Evolutionary conservation across 2,113 vertebrate species (phyloP), one percentile per base, ranked within the genome.

Genomic region (Micromys minutus): DNA sequence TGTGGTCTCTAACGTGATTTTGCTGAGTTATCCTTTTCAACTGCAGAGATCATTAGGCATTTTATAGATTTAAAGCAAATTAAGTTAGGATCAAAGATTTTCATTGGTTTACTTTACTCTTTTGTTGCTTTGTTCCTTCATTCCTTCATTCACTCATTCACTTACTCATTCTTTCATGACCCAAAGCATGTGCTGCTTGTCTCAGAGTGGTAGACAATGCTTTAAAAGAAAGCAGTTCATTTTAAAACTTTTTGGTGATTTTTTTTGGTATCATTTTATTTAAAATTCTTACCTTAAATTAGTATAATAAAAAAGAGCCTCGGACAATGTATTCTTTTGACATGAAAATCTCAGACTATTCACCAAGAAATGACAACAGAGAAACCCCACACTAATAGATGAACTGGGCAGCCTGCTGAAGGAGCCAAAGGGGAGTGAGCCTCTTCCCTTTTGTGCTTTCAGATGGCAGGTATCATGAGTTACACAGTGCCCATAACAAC

Each of bases 381-480:
- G 75, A 95, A 90, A 91, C 39, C 65, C 75, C 5, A 52, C 47
- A 61, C 9, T 85, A 65, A 77, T 80, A 74, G 42, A 89, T 74
- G 61, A 83, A 76, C 69, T n/a, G 80, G 67, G 90, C 34, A 88
- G 87, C 75, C 72, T 92, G 83, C 71, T 71, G 31, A 95, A 89
- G 63, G 45, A 91, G 72, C 47, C 55, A 95, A 92, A 69, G n/a
- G 75, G 91, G 42, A 59, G 21, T 22, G 81, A 91, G 17, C 94
- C 57, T 80, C 57, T 96, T 84, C 61, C 76, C 87, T 89, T 97
- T 90, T 91, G 90, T 95, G 95, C 95, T 96, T 97, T 97, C 90
- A 65, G 57, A 65, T 39, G 57, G 90, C 83, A 90, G 59, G 12
- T 63, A 92, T 87, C 87, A 93, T 75, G 75, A 90, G 45, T 77